Evolutionary conservation across 1,140 invertebrate genomes (phyloP).

Genomic region (Heliconius nattereri): DNA sequence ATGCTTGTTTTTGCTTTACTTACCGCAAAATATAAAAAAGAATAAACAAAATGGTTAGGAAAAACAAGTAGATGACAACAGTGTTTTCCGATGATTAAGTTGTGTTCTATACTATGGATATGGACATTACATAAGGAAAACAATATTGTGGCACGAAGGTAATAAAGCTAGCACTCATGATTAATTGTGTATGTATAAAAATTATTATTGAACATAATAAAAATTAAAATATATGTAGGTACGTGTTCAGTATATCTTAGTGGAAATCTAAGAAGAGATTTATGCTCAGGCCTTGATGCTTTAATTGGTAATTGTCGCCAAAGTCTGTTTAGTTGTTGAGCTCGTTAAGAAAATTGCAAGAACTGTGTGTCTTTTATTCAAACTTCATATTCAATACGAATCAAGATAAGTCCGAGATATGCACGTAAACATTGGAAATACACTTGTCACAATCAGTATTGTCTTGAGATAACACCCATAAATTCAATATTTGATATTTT

Average conservation of each 20-base stretch:
- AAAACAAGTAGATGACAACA: neutral
- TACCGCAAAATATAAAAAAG: neutral
- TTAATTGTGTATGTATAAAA: neutral
- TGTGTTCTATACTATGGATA: neutral
- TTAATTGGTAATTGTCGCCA: conserved; percentile 42
- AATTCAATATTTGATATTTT: neutral
- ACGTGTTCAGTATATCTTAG: neutral
- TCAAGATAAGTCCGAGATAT: conserved; percentile 33
- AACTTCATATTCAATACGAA: conserved; percentile 18
- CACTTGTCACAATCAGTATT: conserved; percentile 21
- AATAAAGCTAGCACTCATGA: neutral
- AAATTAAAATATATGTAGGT: neutral
- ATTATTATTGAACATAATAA: neutral
- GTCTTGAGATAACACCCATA: neutral
- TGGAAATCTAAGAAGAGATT: conserved; percentile 16
- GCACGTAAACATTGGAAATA: conserved; percentile 39
- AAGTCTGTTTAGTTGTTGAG: conserved; percentile 28
- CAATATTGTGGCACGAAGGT: neutral
- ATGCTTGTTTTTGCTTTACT: neutral
- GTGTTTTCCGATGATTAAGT: conserved; percentile 9
- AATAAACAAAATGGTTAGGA: neutral
- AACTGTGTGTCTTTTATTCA: conserved; percentile 14
- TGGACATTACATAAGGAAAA: conserved; percentile 8
- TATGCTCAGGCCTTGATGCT: conserved; percentile 36
- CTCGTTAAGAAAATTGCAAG: conserved; percentile 31